Evolutionary conservation across 2,888 invertebrate genomes (phyloP), one percentile per base, ranked within the genome.

Genomic region (Euplexia lucipara): DNA sequence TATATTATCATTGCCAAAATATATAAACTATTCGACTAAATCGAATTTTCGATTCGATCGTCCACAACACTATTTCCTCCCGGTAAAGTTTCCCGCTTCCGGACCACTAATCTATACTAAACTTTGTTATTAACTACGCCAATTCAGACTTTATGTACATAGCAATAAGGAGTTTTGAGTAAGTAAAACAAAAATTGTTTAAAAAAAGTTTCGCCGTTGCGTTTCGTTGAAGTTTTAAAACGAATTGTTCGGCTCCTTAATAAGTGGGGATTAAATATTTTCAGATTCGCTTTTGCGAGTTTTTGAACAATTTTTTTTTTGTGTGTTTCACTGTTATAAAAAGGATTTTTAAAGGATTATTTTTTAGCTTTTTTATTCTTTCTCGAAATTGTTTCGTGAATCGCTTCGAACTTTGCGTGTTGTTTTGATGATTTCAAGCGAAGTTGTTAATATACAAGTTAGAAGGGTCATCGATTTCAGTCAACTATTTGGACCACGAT

Each of bases 21-120:
- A 68, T n/a, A 69, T 76, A 59, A 57, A 63, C 61, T 70, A 64
- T 60, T 73, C 61, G 61, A 62, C 47, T 77, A 73, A 72, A 73
- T 75, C 67, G 67, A 72, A 47, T 71, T 30, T 32, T 78, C 65
- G 51, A 66, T 59, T 59, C 37, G 54, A 41, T 1, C 30, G 41
- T 45, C 37, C 73, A 22, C 83, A 81, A 68, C 83, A 69, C 78
- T 81, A 78, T 64, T 75, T 62, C 67, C 70, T 70, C 70, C 34
- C 49, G 75, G 70, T 70, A 79, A 87, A 88, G 87, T 88, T 81
- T 71, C 57, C 60, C 66, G 70, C 66, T 86, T 82, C 81, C 81
- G 77, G 66, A 86, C 88, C 87, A 85, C 91, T 89, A 91, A 91
- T 91, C 90, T 86, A 86, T 87, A 89, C 86, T 82, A 84, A 88